Evolutionary conservation across 2,113 vertebrate species (phyloP), one percentile per base, ranked within the genome.

Genomic region (Chrysochloris asiatica): DNA sequence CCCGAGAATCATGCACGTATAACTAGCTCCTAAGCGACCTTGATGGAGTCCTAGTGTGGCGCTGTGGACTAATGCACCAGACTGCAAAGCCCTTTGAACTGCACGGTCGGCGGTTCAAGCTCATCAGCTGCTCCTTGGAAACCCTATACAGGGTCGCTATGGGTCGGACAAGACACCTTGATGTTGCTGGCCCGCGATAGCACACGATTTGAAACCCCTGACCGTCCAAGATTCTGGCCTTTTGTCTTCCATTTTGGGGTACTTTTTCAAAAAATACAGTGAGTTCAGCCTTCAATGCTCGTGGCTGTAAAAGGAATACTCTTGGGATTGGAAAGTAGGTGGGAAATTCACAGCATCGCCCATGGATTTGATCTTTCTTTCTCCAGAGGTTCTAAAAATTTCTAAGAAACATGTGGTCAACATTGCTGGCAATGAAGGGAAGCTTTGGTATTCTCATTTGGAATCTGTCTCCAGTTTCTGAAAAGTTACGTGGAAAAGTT

Each of bases 391-490:
- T 85, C 8, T 36, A 67, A n/a, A n/a, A 86, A 89, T 77, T 86
- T 56, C 88, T 78, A 78, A 91, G 81, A 95, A 77, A 78, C 48
- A 59, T 26, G 28, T 13, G 47, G 78, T 80, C 54, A 83, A n/a
- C 30, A 2, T 47, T 56, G n/a, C 80, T 56, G 52, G 91, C 84
- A 48, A 83, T 50, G 72, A 83, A 91, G 69, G 56, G 71, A 85
- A 87, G 43, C 67, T 93, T 12, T 84, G 84, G 89, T 90, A 91
- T 94, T 83, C 72, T 91, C 59, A 52, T 82, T 48, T 79, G 50
- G 87, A 85, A 67, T 41, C 75, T 22, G 61, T 63, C 88, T 52
- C 80, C 63, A 63, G 80, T 56, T 86, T 84, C 83, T 83, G 69
- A 36, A 22, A 0, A 48, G 73, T 2, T 8, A 81, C 61, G 43